Conservation (phyloP, 2,113 vertebrate genomes). For the Propithecus coquereli region DNA sequence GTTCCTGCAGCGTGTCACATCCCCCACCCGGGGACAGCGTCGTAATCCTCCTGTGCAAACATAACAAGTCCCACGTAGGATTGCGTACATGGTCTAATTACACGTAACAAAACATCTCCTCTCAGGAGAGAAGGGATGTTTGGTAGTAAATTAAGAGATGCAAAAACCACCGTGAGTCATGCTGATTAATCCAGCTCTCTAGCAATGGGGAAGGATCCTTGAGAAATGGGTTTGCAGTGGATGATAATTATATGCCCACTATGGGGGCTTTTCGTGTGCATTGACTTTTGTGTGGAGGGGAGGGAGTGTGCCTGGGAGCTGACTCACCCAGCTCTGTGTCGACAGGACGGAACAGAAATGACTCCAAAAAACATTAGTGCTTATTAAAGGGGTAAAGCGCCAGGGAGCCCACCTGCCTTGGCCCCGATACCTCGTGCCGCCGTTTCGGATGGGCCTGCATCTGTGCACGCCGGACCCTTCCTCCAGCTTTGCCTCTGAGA, state of each 20-base stretch:
- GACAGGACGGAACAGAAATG: not conserved
- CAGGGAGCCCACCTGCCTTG: not conserved
- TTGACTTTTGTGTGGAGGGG: conserved; percentile 20
- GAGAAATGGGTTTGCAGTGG: conserved; percentile 64
- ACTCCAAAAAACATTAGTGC: not conserved
- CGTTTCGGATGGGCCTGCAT: not conserved
- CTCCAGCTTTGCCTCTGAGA: not conserved
- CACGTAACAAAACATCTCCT: conserved; percentile 79
- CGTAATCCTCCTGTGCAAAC: not conserved
- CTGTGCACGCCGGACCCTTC: not conserved
- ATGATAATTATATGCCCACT: conserved; percentile 13
- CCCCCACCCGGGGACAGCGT: not conserved
- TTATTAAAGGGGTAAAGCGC: conserved; percentile 3
- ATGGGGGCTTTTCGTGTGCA: not conserved
- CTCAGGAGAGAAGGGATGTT: conserved; percentile 69
- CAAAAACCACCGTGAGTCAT: conserved; percentile 33
- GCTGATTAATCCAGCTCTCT: conserved; percentile 72
- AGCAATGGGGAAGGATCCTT: conserved; percentile 70
- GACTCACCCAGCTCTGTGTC: not conserved
- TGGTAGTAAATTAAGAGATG: conserved; percentile 75
- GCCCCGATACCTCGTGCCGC: not conserved
- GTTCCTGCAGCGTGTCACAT: conserved; percentile 51
- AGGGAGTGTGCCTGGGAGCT: not conserved
- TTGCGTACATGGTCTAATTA: conserved; percentile 57
- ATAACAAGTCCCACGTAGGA: conserved; percentile 70